Conservation (phyloP, 2,797 vertebrate species). For the Siniperca undulata region DNA sequence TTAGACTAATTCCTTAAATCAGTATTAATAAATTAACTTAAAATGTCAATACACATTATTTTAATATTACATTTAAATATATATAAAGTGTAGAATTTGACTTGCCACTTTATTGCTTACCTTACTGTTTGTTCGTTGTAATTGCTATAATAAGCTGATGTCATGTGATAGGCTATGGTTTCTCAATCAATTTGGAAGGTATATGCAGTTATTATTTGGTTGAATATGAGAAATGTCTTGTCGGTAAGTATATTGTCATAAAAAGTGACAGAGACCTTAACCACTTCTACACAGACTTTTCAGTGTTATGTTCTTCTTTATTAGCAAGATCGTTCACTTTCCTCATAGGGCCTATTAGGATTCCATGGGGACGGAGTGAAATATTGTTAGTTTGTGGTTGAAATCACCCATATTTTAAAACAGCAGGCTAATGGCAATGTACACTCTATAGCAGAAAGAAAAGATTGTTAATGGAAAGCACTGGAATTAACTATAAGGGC, state of each 20-base stretch:
- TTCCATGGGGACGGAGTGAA: background rate
- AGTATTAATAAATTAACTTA: background rate
- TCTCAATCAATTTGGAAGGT: background rate
- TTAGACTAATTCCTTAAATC: background rate
- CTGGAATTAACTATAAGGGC: background rate
- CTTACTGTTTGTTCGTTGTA: background rate
- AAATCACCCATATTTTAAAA: background rate
- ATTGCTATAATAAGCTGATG: background rate
- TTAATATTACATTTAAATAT: background rate
- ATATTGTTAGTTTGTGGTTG: background rate
- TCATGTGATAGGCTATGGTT: background rate
- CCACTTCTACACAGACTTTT: background rate
- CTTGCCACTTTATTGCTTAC: background rate
- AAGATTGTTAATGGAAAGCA: background rate
- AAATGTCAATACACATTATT: background rate
- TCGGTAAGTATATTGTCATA: slow-evolving; percentile 3
- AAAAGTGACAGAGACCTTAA: background rate
- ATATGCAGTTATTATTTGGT: slow-evolving; percentile 2
- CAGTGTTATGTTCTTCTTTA: background rate
- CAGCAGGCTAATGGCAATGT: background rate
- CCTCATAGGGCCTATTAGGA: background rate
- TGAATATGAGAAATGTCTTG: slow-evolving; percentile 10
- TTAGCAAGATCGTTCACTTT: background rate
- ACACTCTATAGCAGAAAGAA: background rate
- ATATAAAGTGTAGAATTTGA: slow-evolving; percentile 2